Conservation (phyloP, 1,140 invertebrate genomes). For the Brachionus rubens region DNA sequence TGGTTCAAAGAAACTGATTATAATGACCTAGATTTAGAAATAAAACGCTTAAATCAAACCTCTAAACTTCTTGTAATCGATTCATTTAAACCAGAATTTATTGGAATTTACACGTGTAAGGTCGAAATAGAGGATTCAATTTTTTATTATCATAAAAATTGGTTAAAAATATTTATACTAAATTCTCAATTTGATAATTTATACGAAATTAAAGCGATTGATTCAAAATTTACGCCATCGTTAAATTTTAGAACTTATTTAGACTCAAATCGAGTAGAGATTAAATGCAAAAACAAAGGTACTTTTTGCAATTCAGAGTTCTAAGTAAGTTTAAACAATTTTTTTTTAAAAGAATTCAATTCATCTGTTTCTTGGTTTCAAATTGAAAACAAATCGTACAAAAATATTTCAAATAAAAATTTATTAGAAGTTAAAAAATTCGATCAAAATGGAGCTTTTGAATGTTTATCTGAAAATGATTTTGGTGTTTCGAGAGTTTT, state of each 20-base stretch:
- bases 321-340: no score
- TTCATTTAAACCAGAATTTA: not conserved
- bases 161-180: slow-evolving; percentile 9
- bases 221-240: slow-evolving; percentile 12
- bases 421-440: no score
- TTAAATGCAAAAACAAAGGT: slow-evolving; percentile 21
- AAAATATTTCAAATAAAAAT: no score
- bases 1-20: slow-evolving; percentile 22
- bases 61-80: slow-evolving; percentile 2
- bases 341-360: no score
- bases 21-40: not conserved
- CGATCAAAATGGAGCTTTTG: not conserved
- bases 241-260: not conserved
- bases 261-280: not conserved
- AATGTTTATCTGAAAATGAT: not conserved
- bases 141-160: slow-evolving; percentile 20
- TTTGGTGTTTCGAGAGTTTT: not conserved
- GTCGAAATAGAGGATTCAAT: not conserved
- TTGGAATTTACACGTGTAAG: slow-evolving; percentile 2
- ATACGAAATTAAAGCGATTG: not conserved
- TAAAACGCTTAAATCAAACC: not conserved
- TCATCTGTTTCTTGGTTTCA: no score
- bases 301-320: no score
- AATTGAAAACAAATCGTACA: no score
- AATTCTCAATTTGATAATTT: slow-evolving; percentile 14